phyloP scores from a whole-genome alignment of 2,888 invertebrate genomes.

The Diplolepis rosae region DNA sequence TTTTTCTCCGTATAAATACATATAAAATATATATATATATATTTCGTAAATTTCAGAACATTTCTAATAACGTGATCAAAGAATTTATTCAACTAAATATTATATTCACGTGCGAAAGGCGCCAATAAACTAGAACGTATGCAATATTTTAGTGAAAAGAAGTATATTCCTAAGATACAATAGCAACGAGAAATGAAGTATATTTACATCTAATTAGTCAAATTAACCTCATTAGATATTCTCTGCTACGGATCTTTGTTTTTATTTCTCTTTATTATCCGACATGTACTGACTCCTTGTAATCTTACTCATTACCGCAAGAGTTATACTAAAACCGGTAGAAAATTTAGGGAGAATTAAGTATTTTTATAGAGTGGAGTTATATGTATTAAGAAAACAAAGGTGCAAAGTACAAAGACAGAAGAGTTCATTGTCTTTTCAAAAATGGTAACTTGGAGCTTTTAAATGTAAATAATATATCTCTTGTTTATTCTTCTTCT shows the following conservation, averaged over 20 bases:
- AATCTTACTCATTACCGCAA: constrained; percentile 21
- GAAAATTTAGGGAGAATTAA: neutral
- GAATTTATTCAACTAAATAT: too few relatives aligned
- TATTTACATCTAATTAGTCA: constrained; percentile 20
- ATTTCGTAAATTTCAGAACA: too few relatives aligned
- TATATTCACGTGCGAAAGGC: too few relatives aligned
- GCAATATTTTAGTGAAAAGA: neutral
- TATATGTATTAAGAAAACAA: constrained; percentile 12
- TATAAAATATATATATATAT: too few relatives aligned
- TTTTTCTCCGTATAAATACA: too few relatives aligned
- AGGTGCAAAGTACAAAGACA: constrained; percentile 5
- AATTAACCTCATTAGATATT: constrained; percentile 18
- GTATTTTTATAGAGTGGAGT: constrained; percentile 1
- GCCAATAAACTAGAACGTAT: neutral
- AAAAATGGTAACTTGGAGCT: too few relatives aligned
- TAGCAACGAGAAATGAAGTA: constrained; percentile 6
- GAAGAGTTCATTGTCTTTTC: neutral
- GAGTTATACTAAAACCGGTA: constrained; percentile 7
- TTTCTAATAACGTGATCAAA: too few relatives aligned
- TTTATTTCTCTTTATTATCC: constrained; percentile 13
- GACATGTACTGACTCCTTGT: neutral
- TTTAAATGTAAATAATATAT: too few relatives aligned
- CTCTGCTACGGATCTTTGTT: constrained; percentile 1
- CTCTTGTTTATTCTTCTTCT: too few relatives aligned
- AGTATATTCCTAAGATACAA: constrained; percentile 11